phyloP scores from a whole-genome alignment of 2,797 vertebrate species.

The Iguana delicatissima region DNA sequence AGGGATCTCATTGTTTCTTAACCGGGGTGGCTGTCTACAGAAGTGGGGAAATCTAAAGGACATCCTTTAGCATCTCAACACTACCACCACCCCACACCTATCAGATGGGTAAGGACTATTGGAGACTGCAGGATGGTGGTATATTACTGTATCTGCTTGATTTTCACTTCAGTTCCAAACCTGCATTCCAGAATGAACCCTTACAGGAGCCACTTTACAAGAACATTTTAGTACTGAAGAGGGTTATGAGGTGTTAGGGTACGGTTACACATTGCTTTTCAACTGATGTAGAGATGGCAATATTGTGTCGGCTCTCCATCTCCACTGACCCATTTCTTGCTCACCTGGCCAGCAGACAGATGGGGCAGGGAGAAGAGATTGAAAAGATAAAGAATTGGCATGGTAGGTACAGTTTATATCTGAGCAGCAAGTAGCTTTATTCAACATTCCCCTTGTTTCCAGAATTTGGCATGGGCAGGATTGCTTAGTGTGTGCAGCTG shows the following conservation, averaged over 20 bases:
- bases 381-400: neutral
- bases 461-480: neutral
- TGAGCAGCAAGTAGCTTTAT: neutral
- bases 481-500: neutral
- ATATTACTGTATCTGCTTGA: too few relatives aligned
- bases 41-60: neutral
- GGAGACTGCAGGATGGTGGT: too few relatives aligned
- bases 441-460: neutral
- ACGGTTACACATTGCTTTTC: neutral
- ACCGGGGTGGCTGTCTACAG: neutral
- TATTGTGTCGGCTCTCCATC: neutral
- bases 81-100: too few relatives aligned
- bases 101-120: neutral
- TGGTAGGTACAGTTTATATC: neutral
- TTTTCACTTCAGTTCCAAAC: neutral
- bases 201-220: neutral
- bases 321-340: neutral
- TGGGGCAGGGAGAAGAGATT: neutral
- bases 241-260: neutral
- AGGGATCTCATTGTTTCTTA: neutral
- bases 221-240: neutral
- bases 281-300: neutral
- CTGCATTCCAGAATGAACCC: neutral
- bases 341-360: neutral
- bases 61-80: neutral